Percentiles rank a stretch among this genome's conserved stretches.
phyloP scores from a whole-genome alignment of 2,113 vertebrate genomes.

The Brachirus orientalis region DNA sequence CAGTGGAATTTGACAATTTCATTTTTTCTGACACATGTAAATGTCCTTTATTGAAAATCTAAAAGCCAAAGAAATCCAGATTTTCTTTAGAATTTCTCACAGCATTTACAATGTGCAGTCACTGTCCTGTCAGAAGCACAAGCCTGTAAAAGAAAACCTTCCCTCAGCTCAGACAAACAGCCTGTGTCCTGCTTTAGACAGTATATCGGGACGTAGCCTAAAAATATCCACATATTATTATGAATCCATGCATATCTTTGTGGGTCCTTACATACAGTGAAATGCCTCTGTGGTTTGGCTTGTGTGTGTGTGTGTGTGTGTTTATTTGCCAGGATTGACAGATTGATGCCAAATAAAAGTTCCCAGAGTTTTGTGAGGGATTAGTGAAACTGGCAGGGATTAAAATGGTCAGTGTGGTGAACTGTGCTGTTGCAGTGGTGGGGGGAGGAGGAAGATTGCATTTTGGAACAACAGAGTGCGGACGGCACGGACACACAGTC shows the following conservation, averaged over 20 bases:
- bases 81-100: too few species aligned
- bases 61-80: too few species aligned
- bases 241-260: not conserved
- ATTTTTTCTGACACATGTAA: too few species aligned
- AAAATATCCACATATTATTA: too few species aligned
- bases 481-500: conserved; percentile 23
- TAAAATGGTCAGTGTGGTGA: conserved; percentile 40
- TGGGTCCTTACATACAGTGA: not conserved
- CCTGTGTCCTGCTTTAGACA: too few species aligned
- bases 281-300: not conserved
- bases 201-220: too few species aligned
- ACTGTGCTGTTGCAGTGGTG: conserved; percentile 37
- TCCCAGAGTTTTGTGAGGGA: conserved; percentile 64
- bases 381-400: conserved; percentile 71
- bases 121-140: too few species aligned
- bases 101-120: too few species aligned
- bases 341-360: conserved; percentile 69
- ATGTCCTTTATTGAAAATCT: too few species aligned
- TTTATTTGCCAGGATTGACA: conserved; percentile 31
- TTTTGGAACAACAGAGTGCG: conserved; percentile 23
- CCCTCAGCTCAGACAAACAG: too few species aligned
- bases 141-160: too few species aligned
- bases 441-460: conserved; percentile 62
- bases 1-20: too few species aligned
- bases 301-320: conserved; percentile 11